These are phyloP conservation scores for Panulirus ornatus DNA, from an alignment of 1,140 invertebrate genomes.

Conservation along the genomic window DNA sequence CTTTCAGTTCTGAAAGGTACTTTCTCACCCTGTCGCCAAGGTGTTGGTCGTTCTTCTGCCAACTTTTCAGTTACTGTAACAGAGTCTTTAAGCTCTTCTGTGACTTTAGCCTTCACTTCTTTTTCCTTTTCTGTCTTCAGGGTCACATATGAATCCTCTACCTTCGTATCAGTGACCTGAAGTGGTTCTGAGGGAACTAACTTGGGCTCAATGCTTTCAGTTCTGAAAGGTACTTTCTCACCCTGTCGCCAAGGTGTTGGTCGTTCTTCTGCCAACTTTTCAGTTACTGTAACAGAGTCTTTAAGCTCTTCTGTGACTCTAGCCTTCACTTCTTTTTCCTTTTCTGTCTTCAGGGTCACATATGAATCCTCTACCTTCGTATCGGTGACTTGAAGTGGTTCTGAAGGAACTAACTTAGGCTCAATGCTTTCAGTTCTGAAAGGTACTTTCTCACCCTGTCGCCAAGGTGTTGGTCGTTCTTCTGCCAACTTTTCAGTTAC, in stretches of 20 bases:
- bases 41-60: slow-evolving; percentile 33
- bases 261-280: slow-evolving; percentile 46
- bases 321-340: slow-evolving; percentile 55
- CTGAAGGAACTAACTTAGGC: slow-evolving; percentile 50
- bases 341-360: slow-evolving; percentile 12
- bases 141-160: slow-evolving; percentile 33
- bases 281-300: slow-evolving; percentile 38
- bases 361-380: slow-evolving; percentile 51
- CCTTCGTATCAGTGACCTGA: slow-evolving; percentile 36
- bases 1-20: slow-evolving; percentile 43
- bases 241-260: slow-evolving; percentile 32
- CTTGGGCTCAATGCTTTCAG: slow-evolving; percentile 28
- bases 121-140: slow-evolving; percentile 43
- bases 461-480: slow-evolving; percentile 44
- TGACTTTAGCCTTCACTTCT: slow-evolving; percentile 52
- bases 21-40: slow-evolving; percentile 33
- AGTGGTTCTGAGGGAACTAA: slow-evolving; percentile 38
- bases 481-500: slow-evolving; percentile 63
- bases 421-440: slow-evolving; percentile 39
- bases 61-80: slow-evolving; percentile 64
- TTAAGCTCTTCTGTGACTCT: slow-evolving; percentile 52
- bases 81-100: slow-evolving; percentile 50
- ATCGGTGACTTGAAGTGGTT: slow-evolving; percentile 54
- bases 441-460: slow-evolving; percentile 51
- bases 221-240: slow-evolving; percentile 44